Percentiles rank a stretch among this genome's conserved stretches.
These are phyloP conservation scores for Orchesella cincta DNA, from an alignment of 1,140 invertebrate genomes.

Conservation along the genomic window DNA sequence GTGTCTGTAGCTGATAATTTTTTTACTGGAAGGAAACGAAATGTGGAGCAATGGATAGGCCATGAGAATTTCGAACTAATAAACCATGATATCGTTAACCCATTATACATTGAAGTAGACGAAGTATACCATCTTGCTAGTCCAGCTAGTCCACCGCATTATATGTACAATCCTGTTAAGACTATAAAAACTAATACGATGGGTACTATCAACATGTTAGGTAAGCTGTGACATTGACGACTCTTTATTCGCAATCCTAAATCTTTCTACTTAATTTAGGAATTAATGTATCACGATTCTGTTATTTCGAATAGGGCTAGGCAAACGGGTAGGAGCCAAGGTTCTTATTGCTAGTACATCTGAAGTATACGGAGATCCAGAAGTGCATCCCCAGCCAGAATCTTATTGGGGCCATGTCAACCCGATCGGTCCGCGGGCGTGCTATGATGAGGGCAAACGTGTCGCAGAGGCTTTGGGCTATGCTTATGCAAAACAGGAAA, in stretches of 20 bases:
- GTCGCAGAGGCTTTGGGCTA: slow-evolving; percentile 96
- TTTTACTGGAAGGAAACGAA: slow-evolving; percentile 93
- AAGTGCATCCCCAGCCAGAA: slow-evolving; percentile 91
- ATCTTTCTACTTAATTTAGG: too few species aligned
- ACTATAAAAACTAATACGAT: slow-evolving; percentile 99
- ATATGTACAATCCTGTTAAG: slow-evolving; percentile 99
- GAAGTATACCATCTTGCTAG: slow-evolving; percentile 99
- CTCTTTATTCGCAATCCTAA: too few species aligned
- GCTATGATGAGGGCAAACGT: slow-evolving; percentile 98
- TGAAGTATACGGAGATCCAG: slow-evolving; percentile 98
- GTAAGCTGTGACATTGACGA: slow-evolving; percentile 63
- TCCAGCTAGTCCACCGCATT: slow-evolving; percentile 97
- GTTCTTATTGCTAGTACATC: slow-evolving; percentile 97
- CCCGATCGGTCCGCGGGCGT: slow-evolving; percentile 89
- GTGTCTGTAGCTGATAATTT: slow-evolving; percentile 98
- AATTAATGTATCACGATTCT: too few species aligned
- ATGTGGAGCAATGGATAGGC: slow-evolving; percentile 98
- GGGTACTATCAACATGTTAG: slow-evolving; percentile 98
- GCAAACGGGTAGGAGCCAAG: slow-evolving; percentile 88
- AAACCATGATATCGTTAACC: slow-evolving; percentile 98
- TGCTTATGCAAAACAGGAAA: slow-evolving; percentile 95
- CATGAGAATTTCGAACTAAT: slow-evolving; percentile 99
- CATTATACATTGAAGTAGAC: slow-evolving; percentile 96
- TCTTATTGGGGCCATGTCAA: slow-evolving; percentile 99
- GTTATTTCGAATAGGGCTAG: slow-evolving; percentile 66